phyloP scores from a whole-genome alignment of 2,113 vertebrate species.

The Aegithalos caudatus region DNA sequence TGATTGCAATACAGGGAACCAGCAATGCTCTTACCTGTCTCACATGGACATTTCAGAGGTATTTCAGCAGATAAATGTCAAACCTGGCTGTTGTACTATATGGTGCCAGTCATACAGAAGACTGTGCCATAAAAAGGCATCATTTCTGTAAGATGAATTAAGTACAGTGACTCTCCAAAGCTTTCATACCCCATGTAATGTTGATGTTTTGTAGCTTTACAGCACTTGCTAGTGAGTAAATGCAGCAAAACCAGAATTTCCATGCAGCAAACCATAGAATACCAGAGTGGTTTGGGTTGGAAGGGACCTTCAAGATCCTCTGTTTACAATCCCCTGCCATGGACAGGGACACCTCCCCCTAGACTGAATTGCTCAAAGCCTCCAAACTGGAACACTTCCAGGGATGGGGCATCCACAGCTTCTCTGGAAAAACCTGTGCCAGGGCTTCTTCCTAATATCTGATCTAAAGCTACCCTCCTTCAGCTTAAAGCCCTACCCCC shows the following conservation, averaged over 20 bases:
- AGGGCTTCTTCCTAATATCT: neutral
- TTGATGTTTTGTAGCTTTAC: neutral
- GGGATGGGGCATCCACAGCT: neutral
- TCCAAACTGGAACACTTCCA: neutral
- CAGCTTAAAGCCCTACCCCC: neutral
- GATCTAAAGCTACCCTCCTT: neutral
- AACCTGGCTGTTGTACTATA: neutral
- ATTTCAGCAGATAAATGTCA: neutral
- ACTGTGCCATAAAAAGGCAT: neutral
- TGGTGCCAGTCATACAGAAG: neutral
- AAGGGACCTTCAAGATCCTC: neutral
- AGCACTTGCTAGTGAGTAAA: neutral
- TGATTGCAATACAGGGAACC: neutral
- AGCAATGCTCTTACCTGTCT: neutral
- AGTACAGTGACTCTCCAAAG: neutral
- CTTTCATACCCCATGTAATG: neutral
- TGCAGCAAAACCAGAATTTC: neutral
- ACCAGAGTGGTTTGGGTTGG: neutral
- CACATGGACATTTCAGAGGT: neutral
- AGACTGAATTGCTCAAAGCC: neutral
- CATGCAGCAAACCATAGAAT: neutral
- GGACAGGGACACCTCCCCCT: neutral
- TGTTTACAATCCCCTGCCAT: neutral
- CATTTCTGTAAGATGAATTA: neutral
- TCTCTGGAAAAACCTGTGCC: neutral